These are phyloP conservation scores for Glomeris maerens DNA, from an alignment of 1,140 invertebrate species.

Conservation along the genomic window DNA sequence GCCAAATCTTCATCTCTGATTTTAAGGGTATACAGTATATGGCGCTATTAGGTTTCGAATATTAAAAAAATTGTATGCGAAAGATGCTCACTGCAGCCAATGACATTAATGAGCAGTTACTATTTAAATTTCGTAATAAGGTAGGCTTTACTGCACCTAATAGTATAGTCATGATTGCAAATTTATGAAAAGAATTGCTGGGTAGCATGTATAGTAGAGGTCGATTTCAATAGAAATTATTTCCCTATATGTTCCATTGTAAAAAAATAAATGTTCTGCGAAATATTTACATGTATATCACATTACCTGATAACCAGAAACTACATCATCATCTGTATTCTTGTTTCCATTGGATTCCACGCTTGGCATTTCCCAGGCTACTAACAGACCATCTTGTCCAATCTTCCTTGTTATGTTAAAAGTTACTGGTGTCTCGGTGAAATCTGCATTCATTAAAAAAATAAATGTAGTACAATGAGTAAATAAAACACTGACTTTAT, in stretches of 20 bases:
- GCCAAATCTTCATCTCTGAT: no score
- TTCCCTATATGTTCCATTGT: not conserved
- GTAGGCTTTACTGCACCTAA: no score
- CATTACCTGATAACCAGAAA: conserved; percentile 22
- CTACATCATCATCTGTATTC: conserved; percentile 5
- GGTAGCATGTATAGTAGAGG: no score
- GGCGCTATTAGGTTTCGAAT: no score
- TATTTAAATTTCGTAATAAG: no score
- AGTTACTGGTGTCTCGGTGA: conserved; percentile 13
- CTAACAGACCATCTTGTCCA: conserved; percentile 22
- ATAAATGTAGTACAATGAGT: not conserved
- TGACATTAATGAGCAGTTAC: no score
- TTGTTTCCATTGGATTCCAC: not conserved
- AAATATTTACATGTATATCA: not conserved
- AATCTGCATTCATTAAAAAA: not conserved
- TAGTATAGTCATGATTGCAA: no score
- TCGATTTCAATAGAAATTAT: conserved; percentile 2
- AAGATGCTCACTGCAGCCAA: no score
- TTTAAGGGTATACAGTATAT: no score
- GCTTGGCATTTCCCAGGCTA: conserved; percentile 21
- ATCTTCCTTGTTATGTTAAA: conserved; percentile 22
- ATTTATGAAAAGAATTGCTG: no score
- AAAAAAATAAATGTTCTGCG: not conserved
- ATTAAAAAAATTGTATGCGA: no score
- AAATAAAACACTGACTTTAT: conserved; percentile 17